Evolutionary conservation across 2,888 invertebrate species (phyloP), one percentile per base, ranked within the genome.

Genomic region (Stenolophus ochropezus): DNA sequence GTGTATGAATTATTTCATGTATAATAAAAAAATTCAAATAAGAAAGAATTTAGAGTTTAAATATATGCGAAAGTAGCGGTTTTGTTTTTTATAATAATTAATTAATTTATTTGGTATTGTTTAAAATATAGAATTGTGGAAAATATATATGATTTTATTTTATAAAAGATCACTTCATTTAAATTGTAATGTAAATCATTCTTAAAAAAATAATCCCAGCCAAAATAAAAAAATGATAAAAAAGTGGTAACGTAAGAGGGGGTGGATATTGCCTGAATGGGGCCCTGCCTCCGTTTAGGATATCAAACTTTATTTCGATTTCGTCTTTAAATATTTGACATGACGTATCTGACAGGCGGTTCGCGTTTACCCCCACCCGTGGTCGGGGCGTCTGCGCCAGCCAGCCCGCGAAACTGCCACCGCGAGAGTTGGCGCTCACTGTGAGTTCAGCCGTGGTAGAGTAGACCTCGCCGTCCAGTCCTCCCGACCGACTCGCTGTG

Each of bases 271-370:
- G 23, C 11, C 27, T 14, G 5, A 73, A 73, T 73, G 73, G 58
- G 56, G 42, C 73, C 58, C 80, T 80, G 80, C 56, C 14, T 21
- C 47, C 80, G 80, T 80, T 81, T 81, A 81, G 74, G 65, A 75
- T 81, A 81, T 81, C 81, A 81, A 81, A 81, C 81, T 81, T 75
- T 81, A 81, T 81, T 81, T 81, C 81, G 81, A 81, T 81, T 81
- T 81, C 81, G 81, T 81, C 81, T 81, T 81, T 81, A 81, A 81
- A 81, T 81, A 81, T 81, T 81, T 81, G 81, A 81, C 81, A 71
- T 86, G 87, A 86, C 86, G 85, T 86, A 86, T 86, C 85, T 85
- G 86, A 87, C 87, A 86, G 87, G 86, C 85, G 86, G 86, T 85
- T 61, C 81, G 85, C 85, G 85, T 85, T 86, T 86, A 84, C 86